Percentiles rank a stretch among this genome's conserved stretches.
phyloP scores from a whole-genome alignment of 1,140 invertebrate genomes.

The Diachasmimorpha longicaudata region DNA sequence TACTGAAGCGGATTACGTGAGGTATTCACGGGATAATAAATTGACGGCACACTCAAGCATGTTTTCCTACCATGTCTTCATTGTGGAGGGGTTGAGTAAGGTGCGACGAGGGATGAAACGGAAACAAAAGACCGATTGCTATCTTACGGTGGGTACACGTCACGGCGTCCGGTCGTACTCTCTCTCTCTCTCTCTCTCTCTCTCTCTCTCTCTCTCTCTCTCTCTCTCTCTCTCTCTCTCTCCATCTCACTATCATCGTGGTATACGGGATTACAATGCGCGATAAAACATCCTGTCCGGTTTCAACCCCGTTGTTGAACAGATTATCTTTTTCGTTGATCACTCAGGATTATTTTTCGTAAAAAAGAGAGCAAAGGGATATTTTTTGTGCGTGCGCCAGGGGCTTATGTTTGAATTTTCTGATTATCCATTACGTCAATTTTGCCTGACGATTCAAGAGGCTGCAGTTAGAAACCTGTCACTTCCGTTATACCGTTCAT shows the following conservation, averaged over 20 bases:
- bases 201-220: constrained; percentile 11
- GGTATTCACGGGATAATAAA: constrained; percentile 11
- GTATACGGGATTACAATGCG: constrained; percentile 6
- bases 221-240: background rate
- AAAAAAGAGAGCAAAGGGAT: constrained; percentile 12
- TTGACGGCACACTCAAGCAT: constrained; percentile 28
- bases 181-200: background rate
- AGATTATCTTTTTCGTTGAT: constrained; percentile 38
- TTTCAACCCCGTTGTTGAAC: constrained; percentile 28
- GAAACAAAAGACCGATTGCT: constrained; percentile 56
- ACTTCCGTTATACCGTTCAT: constrained; percentile 33
- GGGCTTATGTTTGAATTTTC: background rate
- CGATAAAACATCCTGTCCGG: constrained; percentile 27
- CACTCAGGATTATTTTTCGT: constrained; percentile 33
- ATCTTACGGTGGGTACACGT: constrained; percentile 43
- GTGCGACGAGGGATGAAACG: constrained; percentile 53
- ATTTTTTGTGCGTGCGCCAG: background rate
- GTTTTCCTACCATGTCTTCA: background rate
- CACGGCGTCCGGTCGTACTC: constrained; percentile 39
- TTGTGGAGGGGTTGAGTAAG: constrained; percentile 39
- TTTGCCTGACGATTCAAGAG: constrained; percentile 39
- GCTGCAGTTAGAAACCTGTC: constrained; percentile 35
- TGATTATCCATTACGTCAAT: constrained; percentile 30
- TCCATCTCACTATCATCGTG: background rate
- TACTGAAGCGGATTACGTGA: background rate